Evolutionary conservation across 2,888 invertebrate species (phyloP), one percentile per base, ranked within the genome.

Genomic region (Rotaria sp.): DNA sequence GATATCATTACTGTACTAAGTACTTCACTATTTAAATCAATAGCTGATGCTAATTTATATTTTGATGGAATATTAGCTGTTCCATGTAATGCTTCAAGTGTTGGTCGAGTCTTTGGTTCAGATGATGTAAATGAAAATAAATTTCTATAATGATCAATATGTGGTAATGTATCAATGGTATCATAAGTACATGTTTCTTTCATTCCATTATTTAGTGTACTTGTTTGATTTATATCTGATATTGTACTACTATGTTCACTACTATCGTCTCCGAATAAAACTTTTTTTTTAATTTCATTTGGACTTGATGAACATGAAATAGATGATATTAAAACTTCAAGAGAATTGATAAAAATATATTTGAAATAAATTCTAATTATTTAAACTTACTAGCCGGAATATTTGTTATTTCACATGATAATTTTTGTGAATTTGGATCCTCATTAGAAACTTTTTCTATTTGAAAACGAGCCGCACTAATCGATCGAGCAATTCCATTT

Each of bases 61-160:
- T 45, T 80, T 80, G 80, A 26, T 45, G 80, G 15, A 8, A 26
- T n/a, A 13, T 5, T 38, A 26, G 11, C n/a, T n/a, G 45, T 45
- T n/a, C 45, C 80, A 45, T 80, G 85, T 50, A 85, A 86, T 85
- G 88, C 88, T 10, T 88, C 85, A 50, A 88, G 87, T 45, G 89
- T 89, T 35, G 88, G 89, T 87, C 88, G 84, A 52, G 88, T 88
- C 84, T 88, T 87, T 67, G 89, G 88, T 50, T 89, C 89, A 13
- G 80, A 45, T 15, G 89, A 90, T 80, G 89, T 89, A 10, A 90
- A 94, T 10, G 91, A 90, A 85, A 89, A 87, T 0, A 94, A 94
- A 90, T 94, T 94, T 89, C 95, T 93, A 90, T 96, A 96, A 90
- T 95, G 94, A 90, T 95, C 95, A 91, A 95, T 92, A 87, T 95